phyloP scores from a whole-genome alignment of 2,113 vertebrate genomes.

The Onychostoma macrolepis region DNA sequence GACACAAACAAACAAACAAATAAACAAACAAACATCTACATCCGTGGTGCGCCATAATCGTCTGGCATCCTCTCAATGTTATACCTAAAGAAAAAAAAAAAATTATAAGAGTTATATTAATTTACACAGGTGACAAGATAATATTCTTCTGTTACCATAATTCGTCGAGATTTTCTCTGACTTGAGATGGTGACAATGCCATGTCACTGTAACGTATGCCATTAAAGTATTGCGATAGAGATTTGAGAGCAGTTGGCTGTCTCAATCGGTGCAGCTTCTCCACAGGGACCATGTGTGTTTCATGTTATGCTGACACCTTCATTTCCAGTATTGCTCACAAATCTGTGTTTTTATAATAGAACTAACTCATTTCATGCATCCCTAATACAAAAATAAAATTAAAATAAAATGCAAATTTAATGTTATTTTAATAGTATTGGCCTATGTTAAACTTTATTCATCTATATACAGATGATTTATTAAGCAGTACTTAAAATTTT shows the following conservation, averaged over 20 bases:
- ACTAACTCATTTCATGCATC: background rate
- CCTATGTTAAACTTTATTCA: background rate
- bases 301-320: too few species aligned
- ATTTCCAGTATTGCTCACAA: background rate
- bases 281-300: too few species aligned
- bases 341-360: background rate
- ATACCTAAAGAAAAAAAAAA: conserved; percentile 77
- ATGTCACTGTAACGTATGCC: background rate
- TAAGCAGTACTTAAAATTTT: background rate
- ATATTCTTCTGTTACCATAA: background rate
- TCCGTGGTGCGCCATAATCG: conserved; percentile 94
- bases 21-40: conserved; percentile 68
- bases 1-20: background rate
- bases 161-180: background rate
- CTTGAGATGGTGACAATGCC: background rate
- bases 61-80: conserved; percentile 99
- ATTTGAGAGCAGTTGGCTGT: too few species aligned
- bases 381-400: background rate
- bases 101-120: background rate
- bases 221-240: background rate
- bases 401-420: too few species aligned
- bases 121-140: background rate
- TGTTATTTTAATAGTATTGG: background rate
- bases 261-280: too few species aligned
- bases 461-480: too few species aligned